These are phyloP conservation scores for Punctoribates punctum DNA, from an alignment of 2,888 invertebrate species.

Conservation along the genomic window DNA sequence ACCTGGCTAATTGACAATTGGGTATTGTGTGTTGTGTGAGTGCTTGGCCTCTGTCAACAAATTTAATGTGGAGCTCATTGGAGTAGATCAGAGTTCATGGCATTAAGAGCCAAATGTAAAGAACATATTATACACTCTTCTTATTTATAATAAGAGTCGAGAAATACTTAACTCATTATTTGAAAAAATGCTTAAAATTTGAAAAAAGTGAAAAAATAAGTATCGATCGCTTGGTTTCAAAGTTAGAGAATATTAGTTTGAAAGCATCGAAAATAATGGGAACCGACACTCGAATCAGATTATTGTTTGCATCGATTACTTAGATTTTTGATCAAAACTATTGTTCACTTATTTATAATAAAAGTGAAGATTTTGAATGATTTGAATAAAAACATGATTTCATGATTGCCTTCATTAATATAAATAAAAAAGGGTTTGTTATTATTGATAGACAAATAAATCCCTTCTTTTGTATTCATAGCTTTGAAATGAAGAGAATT, in stretches of 20 bases:
- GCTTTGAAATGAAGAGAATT: no score
- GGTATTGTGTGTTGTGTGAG: no score
- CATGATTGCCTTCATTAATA: constrained; percentile 14
- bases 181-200: not conserved
- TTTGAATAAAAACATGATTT: not conserved
- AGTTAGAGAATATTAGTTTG: not conserved
- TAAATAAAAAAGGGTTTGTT: not conserved
- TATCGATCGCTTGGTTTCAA: not conserved
- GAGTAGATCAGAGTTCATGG: not conserved
- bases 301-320: not conserved
- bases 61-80: not conserved
- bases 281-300: not conserved
- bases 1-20: no score
- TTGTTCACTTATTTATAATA: no score
- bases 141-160: not conserved
- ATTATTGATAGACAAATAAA: not conserved
- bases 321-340: not conserved
- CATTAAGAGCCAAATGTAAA: not conserved
- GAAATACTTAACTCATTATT: not conserved
- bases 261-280: no score
- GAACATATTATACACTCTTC: no score
- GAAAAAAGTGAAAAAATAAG: not conserved
- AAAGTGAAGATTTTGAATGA: not conserved
- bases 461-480: not conserved
- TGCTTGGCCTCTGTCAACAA: no score